These are phyloP conservation scores for Baccha elongata DNA, from an alignment of 2,888 invertebrate species.

Conservation along the genomic window DNA sequence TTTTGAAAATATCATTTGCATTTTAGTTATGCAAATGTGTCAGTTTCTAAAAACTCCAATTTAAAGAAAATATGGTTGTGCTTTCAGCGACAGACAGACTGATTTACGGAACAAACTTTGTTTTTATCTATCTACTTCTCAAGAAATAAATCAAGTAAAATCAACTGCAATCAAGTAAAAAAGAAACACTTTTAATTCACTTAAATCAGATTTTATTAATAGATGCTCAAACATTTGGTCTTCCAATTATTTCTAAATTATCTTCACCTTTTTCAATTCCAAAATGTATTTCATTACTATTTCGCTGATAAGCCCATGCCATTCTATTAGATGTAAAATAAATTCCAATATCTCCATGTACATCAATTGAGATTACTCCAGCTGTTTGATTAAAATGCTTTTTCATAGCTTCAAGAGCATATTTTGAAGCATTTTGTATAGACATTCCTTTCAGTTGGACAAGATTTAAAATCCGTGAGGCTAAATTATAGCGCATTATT, in stretches of 20 bases:
- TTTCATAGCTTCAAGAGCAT: constrained; percentile 87
- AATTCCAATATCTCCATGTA: constrained; percentile 73
- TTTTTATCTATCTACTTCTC: too few species aligned
- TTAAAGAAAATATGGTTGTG: too few species aligned
- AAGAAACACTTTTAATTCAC: too few species aligned
- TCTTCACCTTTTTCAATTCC: constrained; percentile 49
- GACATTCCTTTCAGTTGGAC: constrained; percentile 85
- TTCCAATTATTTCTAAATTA: constrained; percentile 38
- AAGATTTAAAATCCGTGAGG: constrained; percentile 86
- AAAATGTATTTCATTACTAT: constrained; percentile 47
- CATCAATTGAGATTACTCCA: constrained; percentile 88
- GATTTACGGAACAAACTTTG: too few species aligned
- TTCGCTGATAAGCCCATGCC: constrained; percentile 58
- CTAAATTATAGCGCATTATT: constrained; percentile 89
- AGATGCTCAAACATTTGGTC: constrained; percentile 27
- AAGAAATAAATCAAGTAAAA: too few species aligned
- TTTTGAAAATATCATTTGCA: too few species aligned
- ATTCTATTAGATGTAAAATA: constrained; percentile 58
- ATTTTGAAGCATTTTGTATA: constrained; percentile 85
- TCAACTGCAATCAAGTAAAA: too few species aligned
- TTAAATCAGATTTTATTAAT: too few species aligned
- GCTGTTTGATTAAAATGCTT: constrained; percentile 87
- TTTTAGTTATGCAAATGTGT: too few species aligned
- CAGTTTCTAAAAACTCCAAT: too few species aligned
- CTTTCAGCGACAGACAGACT: too few species aligned